Base-by-base conservation (phyloP, 1,140 invertebrate genomes). In the Drosophila rufa region DNA sequence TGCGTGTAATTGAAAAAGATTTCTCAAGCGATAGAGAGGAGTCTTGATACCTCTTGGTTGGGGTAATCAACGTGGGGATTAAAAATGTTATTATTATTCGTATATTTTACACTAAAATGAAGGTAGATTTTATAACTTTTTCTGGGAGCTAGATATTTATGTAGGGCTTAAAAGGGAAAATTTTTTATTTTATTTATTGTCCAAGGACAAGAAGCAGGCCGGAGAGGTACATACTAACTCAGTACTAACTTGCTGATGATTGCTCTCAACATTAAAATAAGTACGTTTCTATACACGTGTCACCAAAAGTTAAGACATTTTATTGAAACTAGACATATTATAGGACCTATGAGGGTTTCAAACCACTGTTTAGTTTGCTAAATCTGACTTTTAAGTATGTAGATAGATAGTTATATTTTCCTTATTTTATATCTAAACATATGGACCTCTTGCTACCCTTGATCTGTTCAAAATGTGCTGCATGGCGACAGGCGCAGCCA, bases 1-100 rank as follows among this genome's bases (percentile, higher is more conserved):
- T 89, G 68, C 80, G 84, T 80, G 80, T 84, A 87, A 87, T 87
- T 87, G 84, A 82, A 69, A 71, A 74, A 71, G 17, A 59, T 59
- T 73, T 71, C 36, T n/a, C 1, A 36, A 53, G n/a, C 36, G 40
- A 70, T 70, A 38, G 33, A 27, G 27, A 27, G 58, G 19, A 45
- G 30, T 7, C 4, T 1, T 43, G 64, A 55, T 70, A 70, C 67
- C 67, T 43, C 22, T 17, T 53, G 30, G 3, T n/a, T 4, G 4
- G 5, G 0, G 33, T 30, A 46, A 4, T 4, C 9, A 4, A 12
- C 3, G 3, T 8, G 22, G n/a, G 12, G n/a, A 55, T 30, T 55
- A 30, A 53, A 19, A 14, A 12, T 38, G n/a, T 38, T 40, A 27
- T 53, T 53, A 33, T 22, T 22, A 22, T 19, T 14, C 12, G 12